A percentile compares a stretch with the other conserved stretches of the same genome.
Evolutionary conservation across 2,113 vertebrate genomes (phyloP).

Genomic region (Jacana jacana): DNA sequence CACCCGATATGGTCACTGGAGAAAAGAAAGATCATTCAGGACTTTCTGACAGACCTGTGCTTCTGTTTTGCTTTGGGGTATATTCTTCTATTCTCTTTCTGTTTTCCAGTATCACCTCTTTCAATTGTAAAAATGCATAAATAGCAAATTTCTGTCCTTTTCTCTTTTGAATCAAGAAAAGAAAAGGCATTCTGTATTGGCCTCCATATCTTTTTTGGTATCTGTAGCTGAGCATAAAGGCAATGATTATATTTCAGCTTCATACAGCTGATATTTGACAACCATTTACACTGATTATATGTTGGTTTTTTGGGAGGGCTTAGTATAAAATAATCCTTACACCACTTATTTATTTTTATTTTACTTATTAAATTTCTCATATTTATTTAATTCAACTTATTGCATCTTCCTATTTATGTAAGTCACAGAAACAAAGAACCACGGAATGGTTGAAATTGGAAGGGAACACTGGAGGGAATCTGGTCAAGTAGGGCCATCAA

Average conservation of each 20-base stretch:
- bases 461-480: background rate
- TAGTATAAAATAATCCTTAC: background rate
- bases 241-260: background rate
- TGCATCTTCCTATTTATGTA: background rate
- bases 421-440: background rate
- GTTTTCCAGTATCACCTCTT: background rate
- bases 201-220: background rate
- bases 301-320: accelerated
- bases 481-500: background rate
- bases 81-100: background rate
- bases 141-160: background rate
- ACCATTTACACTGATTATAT: background rate
- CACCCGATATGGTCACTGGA: background rate
- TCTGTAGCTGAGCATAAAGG: background rate
- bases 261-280: background rate
- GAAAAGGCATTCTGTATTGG: background rate
- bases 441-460: background rate
- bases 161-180: background rate
- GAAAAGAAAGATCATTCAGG: background rate
- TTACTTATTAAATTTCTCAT: background rate
- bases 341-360: background rate
- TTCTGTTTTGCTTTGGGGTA: background rate
- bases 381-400: background rate
- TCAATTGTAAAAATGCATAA: background rate
- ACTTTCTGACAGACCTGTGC: background rate